Conservation (phyloP, 2,113 vertebrate species). For the Carassius gibelio region DNA sequence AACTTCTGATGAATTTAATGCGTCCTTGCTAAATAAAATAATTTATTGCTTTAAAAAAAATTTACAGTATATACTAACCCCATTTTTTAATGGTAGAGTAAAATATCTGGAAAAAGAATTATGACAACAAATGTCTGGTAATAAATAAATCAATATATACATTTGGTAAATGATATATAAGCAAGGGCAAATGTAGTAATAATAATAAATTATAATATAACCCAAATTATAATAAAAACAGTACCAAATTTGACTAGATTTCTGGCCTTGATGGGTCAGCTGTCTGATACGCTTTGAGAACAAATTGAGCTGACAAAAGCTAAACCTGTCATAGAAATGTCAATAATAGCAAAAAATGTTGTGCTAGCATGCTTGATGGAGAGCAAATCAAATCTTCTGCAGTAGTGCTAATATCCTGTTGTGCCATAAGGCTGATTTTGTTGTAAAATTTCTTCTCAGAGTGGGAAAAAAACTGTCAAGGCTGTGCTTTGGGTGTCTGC, state of each 20-base stretch:
- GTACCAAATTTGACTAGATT: not conserved
- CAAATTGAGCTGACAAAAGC: not conserved
- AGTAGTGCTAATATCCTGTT: not conserved
- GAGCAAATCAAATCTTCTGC: not conserved
- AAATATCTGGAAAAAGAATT: no score
- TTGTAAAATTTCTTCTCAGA: constrained; percentile 69
- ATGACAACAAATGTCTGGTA: no score
- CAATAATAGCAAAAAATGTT: not conserved
- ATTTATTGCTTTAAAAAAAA: no score
- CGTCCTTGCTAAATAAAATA: no score
- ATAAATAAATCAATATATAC: no score
- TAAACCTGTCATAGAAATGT: constrained; percentile 7
- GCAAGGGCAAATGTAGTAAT: not conserved
- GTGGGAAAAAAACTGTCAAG: constrained; percentile 88
- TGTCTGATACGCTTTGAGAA: not conserved
- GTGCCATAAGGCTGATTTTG: constrained; percentile 10
- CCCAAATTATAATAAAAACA: not conserved
- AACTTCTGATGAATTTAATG: no score
- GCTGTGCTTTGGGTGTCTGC: constrained; percentile 92
- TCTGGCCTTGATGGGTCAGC: not conserved
- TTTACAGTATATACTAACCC: no score
- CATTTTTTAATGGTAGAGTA: no score
- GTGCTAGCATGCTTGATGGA: not conserved
- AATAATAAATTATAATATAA: not conserved
- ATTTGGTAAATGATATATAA: not conserved